These are phyloP conservation scores for Nipponacmea schrenckii DNA, from an alignment of 2,888 invertebrate genomes.

Conservation along the genomic window DNA sequence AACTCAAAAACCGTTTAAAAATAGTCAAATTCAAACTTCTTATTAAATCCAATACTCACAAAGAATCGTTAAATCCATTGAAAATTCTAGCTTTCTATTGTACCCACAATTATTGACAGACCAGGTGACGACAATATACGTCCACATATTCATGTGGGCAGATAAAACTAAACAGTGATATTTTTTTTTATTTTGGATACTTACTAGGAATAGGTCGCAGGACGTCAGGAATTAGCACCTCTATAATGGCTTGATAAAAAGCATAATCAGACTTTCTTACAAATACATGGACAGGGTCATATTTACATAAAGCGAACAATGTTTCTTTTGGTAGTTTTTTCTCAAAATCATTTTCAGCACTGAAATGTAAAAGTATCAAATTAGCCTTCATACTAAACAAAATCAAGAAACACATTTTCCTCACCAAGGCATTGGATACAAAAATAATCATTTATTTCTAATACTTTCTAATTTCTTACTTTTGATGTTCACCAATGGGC, in stretches of 20 bases:
- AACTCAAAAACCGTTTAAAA: too few relatives aligned
- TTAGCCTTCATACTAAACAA: not conserved
- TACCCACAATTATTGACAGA: too few relatives aligned
- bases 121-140: too few relatives aligned
- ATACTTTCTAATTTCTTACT: constrained; percentile 17
- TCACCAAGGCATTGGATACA: too few relatives aligned
- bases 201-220: constrained; percentile 90
- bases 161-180: too few relatives aligned
- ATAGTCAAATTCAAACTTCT: too few relatives aligned
- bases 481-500: constrained; percentile 27
- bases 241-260: constrained; percentile 95
- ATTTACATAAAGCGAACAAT: constrained; percentile 77
- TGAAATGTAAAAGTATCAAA: constrained; percentile 34
- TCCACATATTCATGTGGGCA: too few relatives aligned
- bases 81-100: too few relatives aligned
- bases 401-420: too few relatives aligned
- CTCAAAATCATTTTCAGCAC: constrained; percentile 60
- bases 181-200: constrained; percentile 46
- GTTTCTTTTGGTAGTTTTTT: constrained; percentile 69
- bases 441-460: too few relatives aligned
- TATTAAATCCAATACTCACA: too few relatives aligned
- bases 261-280: constrained; percentile 85
- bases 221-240: constrained; percentile 95
- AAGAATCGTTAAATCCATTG: too few relatives aligned
- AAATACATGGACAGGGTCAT: constrained; percentile 81